Base-by-base conservation (phyloP, 1,140 invertebrate species). In the Bombus impatiens region DNA sequence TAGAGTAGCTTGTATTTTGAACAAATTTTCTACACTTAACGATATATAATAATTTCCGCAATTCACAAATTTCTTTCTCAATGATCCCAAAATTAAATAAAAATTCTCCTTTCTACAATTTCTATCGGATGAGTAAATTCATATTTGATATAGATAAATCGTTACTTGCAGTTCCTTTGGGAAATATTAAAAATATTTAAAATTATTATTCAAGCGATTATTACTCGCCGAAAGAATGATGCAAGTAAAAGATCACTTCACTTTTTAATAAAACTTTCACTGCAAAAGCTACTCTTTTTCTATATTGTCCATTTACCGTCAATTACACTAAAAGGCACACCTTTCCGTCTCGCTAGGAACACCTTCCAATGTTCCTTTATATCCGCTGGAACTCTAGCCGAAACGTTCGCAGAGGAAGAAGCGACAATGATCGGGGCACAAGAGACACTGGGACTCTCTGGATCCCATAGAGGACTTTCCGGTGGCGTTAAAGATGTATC, bases 311-410 rank as follows among this genome's bases (percentile, higher is more conserved):
- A 32, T 32, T 32, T 32, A 35, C 15, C 65, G 6, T 67, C n/a
- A n/a, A 74, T 77, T 62, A 42, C n/a, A 32, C n/a, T 40, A 44
- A 78, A 40, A 68, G 5, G 9, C 71, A 13, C n/a, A 93, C 93
- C 91, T 92, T 89, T 87, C 78, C 88, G 90, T 75, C 82, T 77
- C 1, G 76, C 74, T 2, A 90, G 42, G 37, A 88, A 68, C n/a
- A 78, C 76, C 72, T 59, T 90, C 87, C 88, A 92, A 10, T 74
- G 65, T 77, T 92, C 88, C 13, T 89, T 75, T 25, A 42, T 62
- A 0, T 91, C 76, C 8, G 70, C 47, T 8, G 90, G 82, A 42
- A 87, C 57, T 67, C 71, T 80, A 3, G 81, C 80, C 8, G 82
- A 88, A 62, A 79, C 35, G 10, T 78, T 76, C 40, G 78, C 53